Conservation (phyloP, 2,113 vertebrate genomes). For the Plestiodon gilberti region DNA sequence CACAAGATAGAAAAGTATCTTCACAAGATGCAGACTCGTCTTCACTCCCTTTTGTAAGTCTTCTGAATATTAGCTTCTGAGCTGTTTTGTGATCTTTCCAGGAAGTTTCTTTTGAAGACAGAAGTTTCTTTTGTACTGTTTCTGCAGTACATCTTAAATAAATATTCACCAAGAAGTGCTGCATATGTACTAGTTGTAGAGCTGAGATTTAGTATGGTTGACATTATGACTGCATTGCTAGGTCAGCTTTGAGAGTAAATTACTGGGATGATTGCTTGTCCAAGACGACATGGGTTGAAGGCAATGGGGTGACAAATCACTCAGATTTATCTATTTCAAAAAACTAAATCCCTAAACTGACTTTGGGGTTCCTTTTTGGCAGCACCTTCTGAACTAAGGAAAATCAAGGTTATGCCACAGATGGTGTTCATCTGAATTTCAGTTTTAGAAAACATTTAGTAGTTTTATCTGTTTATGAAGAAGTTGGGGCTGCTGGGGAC, state of each 20-base stretch:
- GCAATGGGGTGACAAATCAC: no score
- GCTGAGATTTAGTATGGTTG: not conserved
- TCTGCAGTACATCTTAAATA: not conserved
- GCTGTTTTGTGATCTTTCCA: not conserved
- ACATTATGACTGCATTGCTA: not conserved
- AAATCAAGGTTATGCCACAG: not conserved
- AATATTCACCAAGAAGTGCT: not conserved
- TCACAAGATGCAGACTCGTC: not conserved
- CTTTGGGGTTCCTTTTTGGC: not conserved
- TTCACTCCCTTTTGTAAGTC: constrained; percentile 38
- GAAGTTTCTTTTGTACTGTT: no score
- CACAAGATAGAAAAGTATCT: constrained; percentile 19
- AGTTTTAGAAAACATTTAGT: not conserved
- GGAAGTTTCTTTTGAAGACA: not conserved
- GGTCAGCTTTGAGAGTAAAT: not conserved
- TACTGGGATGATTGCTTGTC: not conserved
- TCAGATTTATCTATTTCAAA: not conserved
- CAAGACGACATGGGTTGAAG: not conserved
- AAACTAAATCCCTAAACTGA: not conserved
- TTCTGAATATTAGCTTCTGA: not conserved
- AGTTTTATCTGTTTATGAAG: not conserved
- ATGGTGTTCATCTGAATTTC: not conserved
- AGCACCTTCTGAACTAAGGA: not conserved
- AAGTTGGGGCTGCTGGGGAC: not conserved
- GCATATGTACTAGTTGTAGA: not conserved